These are phyloP conservation scores for Mactra quadrangularis DNA, from an alignment of 1,140 invertebrate genomes.

Conservation along the genomic window DNA sequence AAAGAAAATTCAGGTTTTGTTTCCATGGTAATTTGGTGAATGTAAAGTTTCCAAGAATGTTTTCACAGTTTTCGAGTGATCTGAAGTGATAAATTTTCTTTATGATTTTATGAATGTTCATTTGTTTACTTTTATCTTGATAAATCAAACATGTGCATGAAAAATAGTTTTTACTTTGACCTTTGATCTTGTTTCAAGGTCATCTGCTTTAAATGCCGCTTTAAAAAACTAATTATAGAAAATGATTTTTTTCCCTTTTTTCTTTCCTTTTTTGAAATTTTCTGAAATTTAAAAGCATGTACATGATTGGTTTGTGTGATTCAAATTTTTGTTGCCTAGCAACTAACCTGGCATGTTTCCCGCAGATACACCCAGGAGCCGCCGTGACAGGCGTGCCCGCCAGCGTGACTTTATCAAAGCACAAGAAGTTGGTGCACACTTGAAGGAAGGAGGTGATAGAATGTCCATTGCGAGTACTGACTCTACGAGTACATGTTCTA, in stretches of 20 bases:
- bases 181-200: too few relatives aligned
- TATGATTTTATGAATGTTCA: neutral
- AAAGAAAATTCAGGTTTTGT: neutral
- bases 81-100: neutral
- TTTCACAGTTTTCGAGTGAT: neutral
- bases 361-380: slow-evolving; percentile 65
- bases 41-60: neutral
- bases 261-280: too few relatives aligned
- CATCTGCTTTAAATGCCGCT: too few relatives aligned
- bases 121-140: neutral
- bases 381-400: slow-evolving; percentile 88
- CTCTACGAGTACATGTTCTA: slow-evolving; percentile 68
- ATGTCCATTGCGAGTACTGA: slow-evolving; percentile 68
- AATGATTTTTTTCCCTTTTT: too few relatives aligned
- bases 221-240: too few relatives aligned
- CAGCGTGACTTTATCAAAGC: slow-evolving; percentile 92
- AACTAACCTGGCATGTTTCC: slow-evolving; percentile 69
- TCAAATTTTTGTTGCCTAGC: slow-evolving; percentile 53
- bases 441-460: slow-evolving; percentile 58
- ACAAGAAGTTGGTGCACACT: slow-evolving; percentile 84
- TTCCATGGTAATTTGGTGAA: neutral
- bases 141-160: too few relatives aligned
- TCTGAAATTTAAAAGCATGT: neutral
- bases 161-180: too few relatives aligned
- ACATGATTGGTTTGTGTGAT: slow-evolving; percentile 29